A percentile compares a stretch with the other conserved stretches of the same genome.
Evolutionary conservation across 2,888 invertebrate species (phyloP).

Genomic region (Disparrhopalites patrizii): DNA sequence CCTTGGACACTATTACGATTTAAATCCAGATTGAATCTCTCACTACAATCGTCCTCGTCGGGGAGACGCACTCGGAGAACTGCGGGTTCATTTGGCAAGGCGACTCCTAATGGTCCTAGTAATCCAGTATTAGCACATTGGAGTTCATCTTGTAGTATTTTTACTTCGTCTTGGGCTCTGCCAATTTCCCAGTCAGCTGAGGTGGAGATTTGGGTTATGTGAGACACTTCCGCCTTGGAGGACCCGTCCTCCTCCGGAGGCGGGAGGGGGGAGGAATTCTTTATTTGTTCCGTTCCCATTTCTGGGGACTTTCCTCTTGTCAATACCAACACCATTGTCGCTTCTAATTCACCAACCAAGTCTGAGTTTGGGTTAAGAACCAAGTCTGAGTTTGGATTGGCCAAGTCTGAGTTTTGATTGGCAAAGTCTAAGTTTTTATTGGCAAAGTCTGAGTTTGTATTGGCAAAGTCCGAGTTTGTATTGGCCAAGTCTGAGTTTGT

Average conservation of each 20-base stretch:
- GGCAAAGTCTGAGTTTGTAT: too few relatives aligned
- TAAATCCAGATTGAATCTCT: too few relatives aligned
- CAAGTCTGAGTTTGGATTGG: too few relatives aligned
- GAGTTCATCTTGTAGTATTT: slow-evolving; percentile 4
- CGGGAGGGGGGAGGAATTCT: neutral
- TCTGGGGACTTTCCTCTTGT: too few relatives aligned
- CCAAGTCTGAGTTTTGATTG: too few relatives aligned
- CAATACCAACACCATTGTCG: too few relatives aligned
- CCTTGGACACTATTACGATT: too few relatives aligned
- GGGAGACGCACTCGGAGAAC: neutral
- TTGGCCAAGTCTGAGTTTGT: too few relatives aligned
- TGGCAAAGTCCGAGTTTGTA: too few relatives aligned
- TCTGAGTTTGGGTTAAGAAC: too few relatives aligned
- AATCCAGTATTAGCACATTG: too few relatives aligned
- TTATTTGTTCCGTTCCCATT: slow-evolving; percentile 1
- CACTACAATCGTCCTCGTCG: neutral
- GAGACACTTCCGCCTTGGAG: neutral
- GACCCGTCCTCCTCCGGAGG: neutral
- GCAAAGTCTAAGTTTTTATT: too few relatives aligned
- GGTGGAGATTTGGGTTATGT: neutral
- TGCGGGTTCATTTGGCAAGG: neutral
- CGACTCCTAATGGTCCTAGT: neutral
- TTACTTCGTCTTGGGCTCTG: neutral
- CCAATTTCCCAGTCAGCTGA: slow-evolving; percentile 4
- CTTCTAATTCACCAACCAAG: neutral